Evolutionary conservation across 2,888 invertebrate species (phyloP), one percentile per base, ranked within the genome.

Genomic region (Tanytarsus gracilentus): DNA sequence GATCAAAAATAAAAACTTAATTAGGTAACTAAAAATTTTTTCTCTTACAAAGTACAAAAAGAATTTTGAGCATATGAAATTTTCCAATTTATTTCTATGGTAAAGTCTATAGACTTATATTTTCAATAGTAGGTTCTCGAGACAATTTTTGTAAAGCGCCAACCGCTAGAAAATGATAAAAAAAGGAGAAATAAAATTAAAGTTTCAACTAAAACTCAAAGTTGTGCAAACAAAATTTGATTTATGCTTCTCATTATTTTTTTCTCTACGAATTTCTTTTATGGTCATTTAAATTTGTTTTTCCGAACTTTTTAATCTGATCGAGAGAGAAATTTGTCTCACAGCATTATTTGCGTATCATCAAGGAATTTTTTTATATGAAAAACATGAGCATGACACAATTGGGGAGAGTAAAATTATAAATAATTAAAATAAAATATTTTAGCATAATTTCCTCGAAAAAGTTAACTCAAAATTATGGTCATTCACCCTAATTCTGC

Each of bases 91-190:
- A 6, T n/a, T 40, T 40, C 16, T 16, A 8, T 29, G 26, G 51
- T 29, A 7, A 40, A 33, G 14, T n/a, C 16, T 40, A 55, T 23
- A 40, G 33, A 44, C 68, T 71, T 69, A 68, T 40, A 16, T 49
- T 61, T 49, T 64, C 63, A 36, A 62, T 16, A 51, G 61, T 59
- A 23, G 14, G 27, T 61, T 58, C 58, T 62, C 73, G 71, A 68
- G 68, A 70, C 68, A 74, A 67, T 70, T 71, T 73, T 75, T 80
- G 79, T 68, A 80, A 77, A 70, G 75, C 72, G 71, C 79, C 75
- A 71, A 79, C 78, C 70, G 80, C 80, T 81, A 77, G 67, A 69
- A 69, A 68, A 66, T 65, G 66, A 68, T 69, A 71, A 70, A 66
- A 69, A 70, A 70, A 66, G 33, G 9, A 44, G 8, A 69, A 69